These are phyloP conservation scores for Heliconius charithonia DNA, from an alignment of 2,888 invertebrate genomes.

Conservation along the genomic window DNA sequence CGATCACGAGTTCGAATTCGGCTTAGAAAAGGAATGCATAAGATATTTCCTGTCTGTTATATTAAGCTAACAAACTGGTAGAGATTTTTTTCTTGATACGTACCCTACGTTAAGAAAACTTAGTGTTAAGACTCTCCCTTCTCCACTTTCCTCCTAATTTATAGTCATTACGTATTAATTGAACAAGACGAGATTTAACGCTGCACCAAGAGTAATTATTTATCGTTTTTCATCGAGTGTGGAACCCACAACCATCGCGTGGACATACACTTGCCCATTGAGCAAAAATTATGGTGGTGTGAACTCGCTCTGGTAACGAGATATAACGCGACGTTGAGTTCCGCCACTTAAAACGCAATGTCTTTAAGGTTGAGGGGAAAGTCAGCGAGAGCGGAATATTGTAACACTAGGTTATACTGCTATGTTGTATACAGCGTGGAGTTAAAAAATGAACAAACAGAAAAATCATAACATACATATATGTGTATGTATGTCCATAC, in stretches of 20 bases:
- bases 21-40: background rate
- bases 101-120: background rate
- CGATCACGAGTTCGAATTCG: conserved; percentile 6
- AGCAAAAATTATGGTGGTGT: too few species aligned
- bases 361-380: too few species aligned
- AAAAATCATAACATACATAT: conserved; percentile 7
- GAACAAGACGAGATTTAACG: background rate
- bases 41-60: background rate
- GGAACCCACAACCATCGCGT: too few species aligned
- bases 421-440: background rate
- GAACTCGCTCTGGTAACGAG: too few species aligned
- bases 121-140: background rate
- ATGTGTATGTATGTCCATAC: too few species aligned
- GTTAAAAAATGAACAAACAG: background rate
- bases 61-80: background rate
- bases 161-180: background rate
- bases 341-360: background rate
- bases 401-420: too few species aligned
- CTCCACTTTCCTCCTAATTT: background rate
- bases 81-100: background rate
- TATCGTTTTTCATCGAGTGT: background rate
- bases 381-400: too few species aligned
- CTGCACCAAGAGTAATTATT: too few species aligned
- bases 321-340: background rate
- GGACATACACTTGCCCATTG: too few species aligned